phyloP scores from a whole-genome alignment of 1,140 invertebrate genomes.

The Drosophila nannoptera region DNA sequence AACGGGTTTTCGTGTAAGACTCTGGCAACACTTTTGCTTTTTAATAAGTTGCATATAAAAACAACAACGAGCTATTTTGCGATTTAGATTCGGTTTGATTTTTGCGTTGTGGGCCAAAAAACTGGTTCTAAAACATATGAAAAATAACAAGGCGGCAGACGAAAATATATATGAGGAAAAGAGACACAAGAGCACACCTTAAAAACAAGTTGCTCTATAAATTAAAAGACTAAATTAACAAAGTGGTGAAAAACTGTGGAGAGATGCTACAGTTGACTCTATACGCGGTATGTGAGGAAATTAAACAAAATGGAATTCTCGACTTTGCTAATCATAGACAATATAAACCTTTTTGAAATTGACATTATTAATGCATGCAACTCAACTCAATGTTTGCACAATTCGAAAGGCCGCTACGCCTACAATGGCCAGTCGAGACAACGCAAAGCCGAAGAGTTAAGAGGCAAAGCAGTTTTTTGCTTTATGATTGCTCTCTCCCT shows the following conservation, averaged over 20 bases:
- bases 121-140: conserved; percentile 48
- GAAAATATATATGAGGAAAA: conserved; percentile 3
- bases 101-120: conserved; percentile 56
- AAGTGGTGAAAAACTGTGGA: conserved; percentile 13
- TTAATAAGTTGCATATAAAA: conserved; percentile 30
- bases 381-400: conserved; percentile 23
- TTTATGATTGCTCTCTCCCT: not conserved
- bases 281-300: not conserved
- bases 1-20: conserved; percentile 62
- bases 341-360: conserved; percentile 41
- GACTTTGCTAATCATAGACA: not conserved
- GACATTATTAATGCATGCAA: conserved; percentile 53
- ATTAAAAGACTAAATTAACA: conserved; percentile 60
- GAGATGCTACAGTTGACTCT: not conserved
- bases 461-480: not conserved
- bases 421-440: conserved; percentile 13
- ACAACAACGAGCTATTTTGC: conserved; percentile 60
- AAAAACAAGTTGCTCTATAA: conserved; percentile 74
- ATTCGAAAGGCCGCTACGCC: conserved; percentile 36
- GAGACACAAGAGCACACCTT: conserved; percentile 33
- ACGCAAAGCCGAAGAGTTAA: not conserved
- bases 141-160: conserved; percentile 10
- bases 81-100: conserved; percentile 56
- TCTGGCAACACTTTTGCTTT: conserved; percentile 72
- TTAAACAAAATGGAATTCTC: not conserved